phyloP scores from a whole-genome alignment of 1,140 invertebrate species.

The Brachionus koreanus region DNA sequence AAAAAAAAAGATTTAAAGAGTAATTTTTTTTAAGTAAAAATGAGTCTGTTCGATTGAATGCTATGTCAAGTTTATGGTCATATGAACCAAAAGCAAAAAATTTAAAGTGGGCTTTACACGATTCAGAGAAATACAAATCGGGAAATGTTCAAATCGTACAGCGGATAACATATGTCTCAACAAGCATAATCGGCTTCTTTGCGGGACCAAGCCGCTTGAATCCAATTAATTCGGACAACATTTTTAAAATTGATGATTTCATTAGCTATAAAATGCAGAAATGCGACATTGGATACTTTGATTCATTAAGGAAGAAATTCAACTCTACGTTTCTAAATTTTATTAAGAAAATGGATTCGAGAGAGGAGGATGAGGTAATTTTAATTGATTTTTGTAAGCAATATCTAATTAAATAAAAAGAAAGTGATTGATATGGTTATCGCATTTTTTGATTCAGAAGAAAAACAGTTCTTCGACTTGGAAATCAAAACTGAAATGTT shows the following conservation, averaged over 20 bases:
- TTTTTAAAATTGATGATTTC: conserved; percentile 3
- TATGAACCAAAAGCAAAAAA: not conserved
- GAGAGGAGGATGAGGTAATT: not conserved
- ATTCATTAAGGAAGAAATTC: not conserved
- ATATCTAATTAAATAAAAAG: not conserved
- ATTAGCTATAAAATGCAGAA: not conserved
- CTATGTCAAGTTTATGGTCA: not conserved
- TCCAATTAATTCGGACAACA: not conserved
- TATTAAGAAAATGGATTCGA: not conserved
- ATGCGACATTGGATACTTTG: not conserved
- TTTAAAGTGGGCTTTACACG: not conserved
- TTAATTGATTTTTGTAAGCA: not conserved
- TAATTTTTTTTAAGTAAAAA: not conserved
- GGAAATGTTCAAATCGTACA: not conserved
- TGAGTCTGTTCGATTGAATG: not conserved
- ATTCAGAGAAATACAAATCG: not conserved
- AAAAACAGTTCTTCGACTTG: not conserved
- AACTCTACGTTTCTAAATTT: conserved; percentile 8
- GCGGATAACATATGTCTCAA: not conserved
- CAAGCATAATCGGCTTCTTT: not conserved
- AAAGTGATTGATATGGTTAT: not conserved
- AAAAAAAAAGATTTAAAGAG: not conserved
- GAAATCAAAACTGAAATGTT: not conserved
- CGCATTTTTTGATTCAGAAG: not conserved
- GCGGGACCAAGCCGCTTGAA: not conserved